Base-by-base conservation (phyloP, 2,113 vertebrate genomes). In the Bujurquina vittata region DNA sequence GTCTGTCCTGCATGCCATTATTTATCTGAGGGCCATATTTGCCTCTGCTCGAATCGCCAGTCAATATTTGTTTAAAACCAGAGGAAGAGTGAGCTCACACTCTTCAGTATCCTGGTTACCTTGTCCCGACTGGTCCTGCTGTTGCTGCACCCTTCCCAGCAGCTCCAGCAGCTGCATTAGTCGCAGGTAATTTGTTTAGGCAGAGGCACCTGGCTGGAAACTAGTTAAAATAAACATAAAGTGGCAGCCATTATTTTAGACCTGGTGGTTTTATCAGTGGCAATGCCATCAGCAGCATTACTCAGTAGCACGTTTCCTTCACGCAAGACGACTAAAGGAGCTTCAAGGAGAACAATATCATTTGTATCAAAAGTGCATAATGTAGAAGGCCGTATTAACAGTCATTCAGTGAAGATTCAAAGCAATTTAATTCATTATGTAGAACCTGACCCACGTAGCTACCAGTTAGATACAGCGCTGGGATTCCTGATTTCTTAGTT, bases 91-190 rank as follows among this genome's bases (percentile, higher is more conserved):
- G 86, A 74, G 74, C 88, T 88, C 85, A 58, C 87, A 77, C 84
- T 91, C 82, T 78, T 91, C 86, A 84, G 93, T 93, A 94, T 95
- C 94, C 94, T 95, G 94, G 94, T 95, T 92, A 94, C 93, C 81
- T 61, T 37, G 80, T 92, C 90, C 91, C 56, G 60, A 88, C 93
- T 89, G 91, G 86, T 93, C 89, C 87, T 91, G 82, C 77, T 72
- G 88, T 72, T 65, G 83, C 81, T 90, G 22, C 91, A 89, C 88
- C 89, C 83, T 81, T 31, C 26, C 76, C 26, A 61, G 14, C 62
- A 58, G 77, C 85, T 83, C 26, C 78, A 81, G 73, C 20, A 87
- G 80, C 46, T 8, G 17, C 4, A 9, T 43, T n/a, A 87, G 43
- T 57, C 5, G 3, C 17, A 65, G n/a, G 0, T 60, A 0, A 75